Evolutionary conservation across 2,113 vertebrate genomes (phyloP).

Genomic region (Nerophis lumbriciformis): DNA sequence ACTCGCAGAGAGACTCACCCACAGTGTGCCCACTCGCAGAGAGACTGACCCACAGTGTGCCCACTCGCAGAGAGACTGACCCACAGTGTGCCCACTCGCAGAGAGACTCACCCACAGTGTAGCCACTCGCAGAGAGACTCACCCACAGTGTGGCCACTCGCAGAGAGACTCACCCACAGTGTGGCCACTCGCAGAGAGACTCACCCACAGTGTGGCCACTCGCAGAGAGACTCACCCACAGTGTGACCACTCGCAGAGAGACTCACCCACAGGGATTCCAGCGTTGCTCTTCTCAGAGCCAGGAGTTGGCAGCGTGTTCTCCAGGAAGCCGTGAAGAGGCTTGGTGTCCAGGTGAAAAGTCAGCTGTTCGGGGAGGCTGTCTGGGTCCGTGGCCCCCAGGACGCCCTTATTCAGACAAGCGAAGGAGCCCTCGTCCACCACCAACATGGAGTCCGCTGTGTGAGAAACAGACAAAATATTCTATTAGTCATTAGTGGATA

Average conservation of each 20-base stretch:
- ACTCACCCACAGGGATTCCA: conserved; percentile 60
- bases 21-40: no score
- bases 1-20: no score
- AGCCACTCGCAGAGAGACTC: no score
- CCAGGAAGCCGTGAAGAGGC: conserved; percentile 63
- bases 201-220: no score
- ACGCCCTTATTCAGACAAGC: conserved; percentile 48
- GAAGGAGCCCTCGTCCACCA: conserved; percentile 64
- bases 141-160: no score
- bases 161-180: no score
- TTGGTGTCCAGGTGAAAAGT: conserved; percentile 67
- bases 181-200: no score
- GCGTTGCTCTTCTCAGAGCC: conserved; percentile 70
- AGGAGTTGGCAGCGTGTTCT: conserved; percentile 66
- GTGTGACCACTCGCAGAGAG: not conserved
- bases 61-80: no score
- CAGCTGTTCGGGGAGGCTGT: conserved; percentile 63
- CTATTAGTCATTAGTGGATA: not conserved
- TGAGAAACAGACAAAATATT: not conserved
- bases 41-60: no score
- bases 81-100: no score
- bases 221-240: no score
- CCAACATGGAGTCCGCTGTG: conserved; percentile 52
- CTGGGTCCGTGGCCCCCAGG: conserved; percentile 60
- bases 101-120: no score